A percentile compares a stretch with the other conserved stretches of the same genome.
These are phyloP conservation scores for Vireo altiloquus DNA, from an alignment of 2,113 vertebrate genomes.

Conservation along the genomic window DNA sequence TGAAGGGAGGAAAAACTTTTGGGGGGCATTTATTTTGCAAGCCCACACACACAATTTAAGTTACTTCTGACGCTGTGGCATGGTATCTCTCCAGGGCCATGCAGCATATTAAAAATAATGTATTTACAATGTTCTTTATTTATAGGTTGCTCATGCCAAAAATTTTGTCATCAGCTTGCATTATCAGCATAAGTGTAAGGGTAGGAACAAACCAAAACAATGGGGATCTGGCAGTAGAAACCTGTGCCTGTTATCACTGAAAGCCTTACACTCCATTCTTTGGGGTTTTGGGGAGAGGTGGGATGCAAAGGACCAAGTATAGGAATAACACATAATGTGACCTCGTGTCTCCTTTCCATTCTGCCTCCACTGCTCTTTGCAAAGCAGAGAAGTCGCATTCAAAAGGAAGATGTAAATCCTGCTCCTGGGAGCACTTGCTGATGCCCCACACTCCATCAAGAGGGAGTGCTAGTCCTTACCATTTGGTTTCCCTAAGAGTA, in stretches of 20 bases:
- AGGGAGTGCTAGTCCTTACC: background rate
- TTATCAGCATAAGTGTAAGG: background rate
- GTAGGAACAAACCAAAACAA: background rate
- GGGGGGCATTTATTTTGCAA: background rate
- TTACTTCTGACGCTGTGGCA: background rate
- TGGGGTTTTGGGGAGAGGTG: background rate
- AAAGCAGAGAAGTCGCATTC: background rate
- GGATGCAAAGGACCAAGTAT: background rate
- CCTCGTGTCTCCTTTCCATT: background rate
- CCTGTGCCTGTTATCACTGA: background rate
- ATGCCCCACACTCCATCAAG: background rate
- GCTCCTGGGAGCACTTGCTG: background rate
- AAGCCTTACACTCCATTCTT: background rate
- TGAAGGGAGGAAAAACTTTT: background rate
- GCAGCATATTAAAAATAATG: background rate
- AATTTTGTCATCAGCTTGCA: background rate
- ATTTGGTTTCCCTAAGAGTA: background rate
- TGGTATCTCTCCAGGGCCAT: background rate
- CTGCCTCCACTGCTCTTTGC: background rate
- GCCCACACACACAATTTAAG: background rate
- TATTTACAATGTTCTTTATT: background rate
- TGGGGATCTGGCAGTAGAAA: background rate
- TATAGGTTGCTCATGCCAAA: background rate
- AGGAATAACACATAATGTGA: rapidly evolving
- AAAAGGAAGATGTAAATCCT: background rate